These are phyloP conservation scores for Ostrea denselamellosa DNA, from an alignment of 1,140 invertebrate species.

Conservation along the genomic window DNA sequence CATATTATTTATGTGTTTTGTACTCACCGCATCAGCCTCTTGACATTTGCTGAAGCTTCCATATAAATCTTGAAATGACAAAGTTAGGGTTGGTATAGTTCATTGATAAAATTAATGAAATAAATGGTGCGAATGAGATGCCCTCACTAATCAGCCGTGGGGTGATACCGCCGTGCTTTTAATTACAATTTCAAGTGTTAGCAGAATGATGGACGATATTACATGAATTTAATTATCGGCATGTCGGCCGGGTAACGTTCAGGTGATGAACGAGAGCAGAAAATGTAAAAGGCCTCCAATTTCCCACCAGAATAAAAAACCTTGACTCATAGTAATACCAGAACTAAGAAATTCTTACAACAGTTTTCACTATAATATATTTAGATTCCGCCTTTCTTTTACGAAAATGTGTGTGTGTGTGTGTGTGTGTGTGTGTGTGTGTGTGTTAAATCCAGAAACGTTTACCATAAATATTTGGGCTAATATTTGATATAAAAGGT, in stretches of 20 bases:
- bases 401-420: no score
- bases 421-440: not conserved
- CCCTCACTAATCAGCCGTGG: not conserved
- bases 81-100: slow-evolving; percentile 35
- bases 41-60: slow-evolving; percentile 28
- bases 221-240: slow-evolving; percentile 36
- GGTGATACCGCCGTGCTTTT: slow-evolving; percentile 28
- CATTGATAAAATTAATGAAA: slow-evolving; percentile 40
- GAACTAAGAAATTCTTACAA: not conserved
- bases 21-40: slow-evolving; percentile 1
- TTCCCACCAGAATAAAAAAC: not conserved
- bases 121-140: slow-evolving; percentile 37
- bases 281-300: slow-evolving; percentile 8
- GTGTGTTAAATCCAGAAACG: not conserved
- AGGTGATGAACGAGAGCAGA: slow-evolving; percentile 33
- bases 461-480: not conserved
- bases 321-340: not conserved
- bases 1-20: slow-evolving; percentile 37
- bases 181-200: slow-evolving; percentile 38
- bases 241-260: slow-evolving; percentile 25
- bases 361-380: not conserved
- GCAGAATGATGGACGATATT: slow-evolving; percentile 30
- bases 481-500: no score
- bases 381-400: no score
- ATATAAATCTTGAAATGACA: slow-evolving; percentile 40